Percentiles rank a stretch among this genome's conserved stretches.
These are phyloP conservation scores for Indri indri DNA, from an alignment of 2,113 vertebrate species.

Conservation along the genomic window DNA sequence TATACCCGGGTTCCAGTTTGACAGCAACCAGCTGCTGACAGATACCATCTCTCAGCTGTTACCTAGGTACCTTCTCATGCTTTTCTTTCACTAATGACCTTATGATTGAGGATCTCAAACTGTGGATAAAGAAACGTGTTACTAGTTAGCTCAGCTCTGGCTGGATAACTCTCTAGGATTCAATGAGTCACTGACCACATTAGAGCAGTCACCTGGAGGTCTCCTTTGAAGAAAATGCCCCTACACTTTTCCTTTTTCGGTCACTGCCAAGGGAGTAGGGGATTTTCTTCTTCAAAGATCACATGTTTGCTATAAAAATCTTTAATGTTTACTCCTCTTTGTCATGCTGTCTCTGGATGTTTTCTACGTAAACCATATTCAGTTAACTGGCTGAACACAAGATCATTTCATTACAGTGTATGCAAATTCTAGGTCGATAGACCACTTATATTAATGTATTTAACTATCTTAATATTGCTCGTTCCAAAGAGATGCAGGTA, in stretches of 20 bases:
- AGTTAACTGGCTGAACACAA: background rate
- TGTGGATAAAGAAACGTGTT: slow-evolving; percentile 34
- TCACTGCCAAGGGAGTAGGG: slow-evolving; percentile 23
- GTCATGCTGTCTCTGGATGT: slow-evolving; percentile 21
- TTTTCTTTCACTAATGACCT: slow-evolving; percentile 27
- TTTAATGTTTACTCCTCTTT: slow-evolving; percentile 18
- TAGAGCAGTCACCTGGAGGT: slow-evolving; percentile 9
- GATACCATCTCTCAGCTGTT: background rate
- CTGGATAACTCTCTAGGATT: background rate
- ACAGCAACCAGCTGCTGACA: background rate
- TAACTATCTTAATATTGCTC: slow-evolving; percentile 30
- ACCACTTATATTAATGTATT: background rate
- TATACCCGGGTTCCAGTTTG: background rate
- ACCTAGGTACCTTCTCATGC: background rate
- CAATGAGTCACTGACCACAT: background rate
- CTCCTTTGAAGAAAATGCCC: slow-evolving; percentile 41
- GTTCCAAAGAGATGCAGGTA: background rate
- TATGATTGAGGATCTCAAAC: background rate
- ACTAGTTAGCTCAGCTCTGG: background rate
- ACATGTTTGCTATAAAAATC: slow-evolving; percentile 45
- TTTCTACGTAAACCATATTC: background rate
- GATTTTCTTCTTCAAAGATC: slow-evolving; percentile 56
- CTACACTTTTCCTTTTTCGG: background rate
- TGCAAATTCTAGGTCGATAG: background rate
- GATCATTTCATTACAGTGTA: background rate